Base-by-base conservation (phyloP, 2,888 invertebrate genomes). In the Athalia rosae region DNA sequence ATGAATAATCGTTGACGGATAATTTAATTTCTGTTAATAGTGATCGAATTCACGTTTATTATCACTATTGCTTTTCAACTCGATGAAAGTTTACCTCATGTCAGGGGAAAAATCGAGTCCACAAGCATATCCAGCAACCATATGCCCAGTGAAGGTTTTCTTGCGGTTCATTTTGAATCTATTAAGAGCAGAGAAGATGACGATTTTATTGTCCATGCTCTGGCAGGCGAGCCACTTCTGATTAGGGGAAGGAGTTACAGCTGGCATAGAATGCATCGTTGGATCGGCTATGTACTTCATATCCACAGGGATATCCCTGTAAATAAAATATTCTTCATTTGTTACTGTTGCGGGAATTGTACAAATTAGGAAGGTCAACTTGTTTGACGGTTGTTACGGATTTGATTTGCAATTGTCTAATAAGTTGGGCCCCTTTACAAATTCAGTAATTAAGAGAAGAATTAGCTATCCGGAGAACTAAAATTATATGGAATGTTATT, bases 211-310 rank as follows among this genome's bases (percentile, higher is more conserved):
- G 92, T 99, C 99, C 96, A 99, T 97, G 80, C 98, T 97, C 91
- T 99, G 99, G 88, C 99, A 99, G 0, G 99, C 99, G 80, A 99
- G 92, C 99, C 99, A 99, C 91, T 99, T 99, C 87, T 97, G 97
- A 92, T 99, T 99, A 0, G 99, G 99, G 0, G 99, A 95, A 5
- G 95, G 93, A 0, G 98, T 97, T 0, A 99, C 99, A 0, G 98
- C 95, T 0, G 99, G 99, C 94, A 99, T 97, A 4, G 99, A 99
- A 91, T 99, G 99, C 98, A 99, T 98, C 0, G 97, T 95, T 0
- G 99, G 99, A 91, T 99, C 99, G 0, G 99, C 99, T 82, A 99
- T 99, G 90, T 99, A 98, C 90, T 99, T 99, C 96, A 99, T 99
- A 90, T 99, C 99, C 1, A 99, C 99, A 0, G 97, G 97, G 85